Evolutionary conservation across 2,888 invertebrate genomes (phyloP), one percentile per base, ranked within the genome.

Genomic region (Hedychridium roseum): DNA sequence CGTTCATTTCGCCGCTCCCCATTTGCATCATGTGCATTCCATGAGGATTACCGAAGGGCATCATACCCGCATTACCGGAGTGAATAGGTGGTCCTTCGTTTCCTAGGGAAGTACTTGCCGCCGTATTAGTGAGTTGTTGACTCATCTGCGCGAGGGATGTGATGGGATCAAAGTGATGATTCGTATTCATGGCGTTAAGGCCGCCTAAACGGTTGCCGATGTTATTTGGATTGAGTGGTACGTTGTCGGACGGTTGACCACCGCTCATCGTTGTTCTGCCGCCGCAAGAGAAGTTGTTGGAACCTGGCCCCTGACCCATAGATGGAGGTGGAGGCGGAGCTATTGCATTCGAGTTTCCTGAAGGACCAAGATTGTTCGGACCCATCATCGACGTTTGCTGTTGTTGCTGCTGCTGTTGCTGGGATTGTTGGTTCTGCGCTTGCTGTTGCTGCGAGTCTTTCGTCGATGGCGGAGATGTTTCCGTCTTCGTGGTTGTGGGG

Each of bases 71-170:
- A 65, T 68, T 73, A 2, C 71, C 75, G 0, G 69, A 59, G 34
- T 77, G 76, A 66, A 79, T 81, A n/a, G n/a, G n/a, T 54, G 76
- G 68, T 2, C 78, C 74, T 28, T 82, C 82, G 54, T 84, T 84
- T 2, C 84, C 85, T 40, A 85, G 82, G 11, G 86, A 84, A 32
- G 76, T 79, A 65, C 84, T 85, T 11, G 86, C 82, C 40, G 85
- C 85, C 75, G 90, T 89, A 70, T 89, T 92, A 9, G 94, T 92
- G 57, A 95, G 80, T 74, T 94, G 93, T 72, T 95, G 94, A 54
- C 93, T 93, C 95, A 95, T 95, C 80, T 95, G 94, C 43, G 94
- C 94, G 70, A 95, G 83, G 5, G 94, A 95, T 40, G 94, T 92
- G 68, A 95, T 95, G 1, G 95, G 95, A 82, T 95, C 95, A 79